phyloP scores from a whole-genome alignment of 2,888 invertebrate species.

The Phyllotreta cruciferae region DNA sequence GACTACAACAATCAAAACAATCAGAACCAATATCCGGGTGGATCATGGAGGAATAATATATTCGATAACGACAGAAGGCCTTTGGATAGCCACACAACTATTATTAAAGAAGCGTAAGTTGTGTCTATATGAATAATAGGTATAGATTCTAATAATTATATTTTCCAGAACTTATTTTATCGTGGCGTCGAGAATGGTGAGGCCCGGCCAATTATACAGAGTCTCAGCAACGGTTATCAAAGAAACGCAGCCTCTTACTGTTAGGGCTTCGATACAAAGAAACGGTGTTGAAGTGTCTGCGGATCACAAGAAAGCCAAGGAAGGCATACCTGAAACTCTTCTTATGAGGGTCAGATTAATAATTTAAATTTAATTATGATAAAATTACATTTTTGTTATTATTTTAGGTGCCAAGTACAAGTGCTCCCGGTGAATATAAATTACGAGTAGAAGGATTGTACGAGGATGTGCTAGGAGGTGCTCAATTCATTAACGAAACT shows the following conservation, averaged over 20 bases:
- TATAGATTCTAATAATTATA: constrained; percentile 1
- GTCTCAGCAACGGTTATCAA: constrained; percentile 85
- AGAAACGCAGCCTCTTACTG: constrained; percentile 80
- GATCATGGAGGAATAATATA: constrained; percentile 37
- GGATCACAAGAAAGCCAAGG: constrained; percentile 80
- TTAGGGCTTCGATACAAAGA: constrained; percentile 87
- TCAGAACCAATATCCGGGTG: constrained; percentile 18
- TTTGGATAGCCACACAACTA: constrained; percentile 43
- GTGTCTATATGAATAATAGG: not conserved
- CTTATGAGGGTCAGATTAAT: constrained; percentile 78
- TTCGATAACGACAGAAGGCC: constrained; percentile 35
- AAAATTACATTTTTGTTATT: constrained; percentile 19
- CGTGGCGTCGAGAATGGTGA: constrained; percentile 87
- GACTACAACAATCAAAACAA: constrained; percentile 28
- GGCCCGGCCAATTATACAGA: constrained; percentile 90
- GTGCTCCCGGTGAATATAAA: constrained; percentile 83
- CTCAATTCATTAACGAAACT: constrained; percentile 90
- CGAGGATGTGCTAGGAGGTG: constrained; percentile 81
- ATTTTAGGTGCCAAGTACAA: constrained; percentile 79
- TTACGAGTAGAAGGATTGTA: constrained; percentile 67
- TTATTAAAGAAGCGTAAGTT: constrained; percentile 56
- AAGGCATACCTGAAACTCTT: constrained; percentile 88
- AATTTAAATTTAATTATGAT: not conserved
- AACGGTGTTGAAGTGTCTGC: constrained; percentile 90
- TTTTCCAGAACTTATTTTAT: constrained; percentile 85